Evolutionary conservation across 2,797 vertebrate species (phyloP).

Genomic region (Lagorchestes hirsutus): DNA sequence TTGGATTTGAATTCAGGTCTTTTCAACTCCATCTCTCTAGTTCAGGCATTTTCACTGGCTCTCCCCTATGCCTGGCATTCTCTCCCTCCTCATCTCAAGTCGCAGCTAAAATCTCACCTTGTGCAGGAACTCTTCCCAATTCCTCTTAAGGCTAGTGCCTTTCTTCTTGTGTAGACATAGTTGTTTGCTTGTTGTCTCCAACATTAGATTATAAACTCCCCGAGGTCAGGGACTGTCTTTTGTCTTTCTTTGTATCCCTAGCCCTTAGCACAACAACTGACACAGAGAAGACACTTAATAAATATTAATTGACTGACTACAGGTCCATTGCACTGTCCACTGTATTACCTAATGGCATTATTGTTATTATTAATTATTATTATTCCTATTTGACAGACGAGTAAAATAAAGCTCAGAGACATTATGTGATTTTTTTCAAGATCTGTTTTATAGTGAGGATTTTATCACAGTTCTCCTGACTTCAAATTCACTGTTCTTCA

Average conservation of each 20-base stretch:
- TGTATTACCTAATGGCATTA: neutral
- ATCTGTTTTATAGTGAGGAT: neutral
- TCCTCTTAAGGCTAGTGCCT: neutral
- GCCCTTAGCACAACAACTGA: neutral
- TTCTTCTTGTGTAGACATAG: neutral
- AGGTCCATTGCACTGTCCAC: neutral
- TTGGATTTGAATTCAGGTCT: neutral
- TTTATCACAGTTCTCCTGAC: neutral
- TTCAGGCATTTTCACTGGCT: neutral
- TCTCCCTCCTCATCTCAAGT: neutral
- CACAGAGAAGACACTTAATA: neutral
- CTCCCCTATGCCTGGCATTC: neutral
- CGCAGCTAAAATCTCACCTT: neutral
- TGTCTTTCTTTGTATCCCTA: neutral
- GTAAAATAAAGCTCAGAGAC: neutral
- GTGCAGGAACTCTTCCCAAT: neutral
- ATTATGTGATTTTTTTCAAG: slow-evolving; percentile 27
- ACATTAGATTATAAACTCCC: neutral
- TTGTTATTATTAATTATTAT: neutral
- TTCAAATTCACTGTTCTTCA: neutral
- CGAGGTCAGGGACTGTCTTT: neutral
- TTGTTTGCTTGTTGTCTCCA: neutral
- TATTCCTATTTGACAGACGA: slow-evolving; percentile 8
- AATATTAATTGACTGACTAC: neutral
- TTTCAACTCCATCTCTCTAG: neutral